phyloP scores from a whole-genome alignment of 2,113 vertebrate genomes.

The human (Homo sapiens) region DNA sequence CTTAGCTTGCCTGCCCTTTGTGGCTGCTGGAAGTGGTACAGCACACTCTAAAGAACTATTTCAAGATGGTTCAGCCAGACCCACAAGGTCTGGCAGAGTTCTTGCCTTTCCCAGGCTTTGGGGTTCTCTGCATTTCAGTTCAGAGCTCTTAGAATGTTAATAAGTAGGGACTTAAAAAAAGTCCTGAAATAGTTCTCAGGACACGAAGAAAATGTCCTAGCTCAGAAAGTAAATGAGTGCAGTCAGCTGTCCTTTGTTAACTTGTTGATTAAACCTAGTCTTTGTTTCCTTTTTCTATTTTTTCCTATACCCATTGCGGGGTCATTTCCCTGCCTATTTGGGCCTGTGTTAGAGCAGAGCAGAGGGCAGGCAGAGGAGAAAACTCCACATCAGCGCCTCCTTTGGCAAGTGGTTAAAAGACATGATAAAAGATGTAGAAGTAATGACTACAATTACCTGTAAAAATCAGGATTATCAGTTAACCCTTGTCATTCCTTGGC shows the following conservation, averaged over 20 bases:
- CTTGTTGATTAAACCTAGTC: slow-evolving; percentile 3
- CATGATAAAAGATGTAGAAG: background rate
- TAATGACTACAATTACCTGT: background rate
- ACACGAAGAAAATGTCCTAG: slow-evolving; percentile 30
- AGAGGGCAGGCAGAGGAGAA: background rate
- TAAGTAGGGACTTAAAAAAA: background rate
- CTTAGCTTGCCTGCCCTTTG: background rate
- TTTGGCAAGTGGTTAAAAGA: background rate
- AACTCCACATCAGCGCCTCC: background rate
- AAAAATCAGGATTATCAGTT: background rate
- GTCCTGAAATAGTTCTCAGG: slow-evolving; percentile 4
- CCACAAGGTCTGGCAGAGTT: slow-evolving; percentile 26
- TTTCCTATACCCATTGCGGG: background rate
- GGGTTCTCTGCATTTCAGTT: slow-evolving; percentile 44
- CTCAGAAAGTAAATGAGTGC: background rate
- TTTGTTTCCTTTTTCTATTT: background rate
- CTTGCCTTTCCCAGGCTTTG: slow-evolving; percentile 25
- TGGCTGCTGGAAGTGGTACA: background rate
- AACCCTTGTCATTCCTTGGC: background rate
- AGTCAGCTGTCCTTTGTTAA: slow-evolving; percentile 8
- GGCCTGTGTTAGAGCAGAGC: background rate
- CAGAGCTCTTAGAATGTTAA: slow-evolving; percentile 53
- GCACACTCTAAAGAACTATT: background rate
- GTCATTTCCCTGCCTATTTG: background rate
- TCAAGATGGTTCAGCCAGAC: slow-evolving; percentile 30